These are phyloP conservation scores for Xenopus petersii DNA, from an alignment of 2,797 vertebrate genomes.

Conservation along the genomic window DNA sequence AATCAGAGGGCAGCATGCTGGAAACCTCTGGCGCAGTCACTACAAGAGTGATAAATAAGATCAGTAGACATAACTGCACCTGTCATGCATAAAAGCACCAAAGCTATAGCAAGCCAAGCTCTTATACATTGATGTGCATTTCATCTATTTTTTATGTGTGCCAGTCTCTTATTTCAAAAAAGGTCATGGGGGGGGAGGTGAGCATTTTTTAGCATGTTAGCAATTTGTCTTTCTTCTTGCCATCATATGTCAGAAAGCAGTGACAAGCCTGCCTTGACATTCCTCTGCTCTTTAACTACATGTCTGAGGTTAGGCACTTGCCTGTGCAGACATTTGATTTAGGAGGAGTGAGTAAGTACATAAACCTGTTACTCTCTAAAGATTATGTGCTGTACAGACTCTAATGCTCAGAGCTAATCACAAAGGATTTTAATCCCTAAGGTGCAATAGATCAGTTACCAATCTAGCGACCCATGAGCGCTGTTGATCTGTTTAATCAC, in stretches of 20 bases:
- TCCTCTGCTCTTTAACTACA: constrained; percentile 25
- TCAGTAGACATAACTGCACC: too few relatives aligned
- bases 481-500: constrained; percentile 66
- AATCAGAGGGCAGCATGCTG: too few relatives aligned
- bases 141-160: too few relatives aligned
- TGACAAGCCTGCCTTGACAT: constrained; percentile 35
- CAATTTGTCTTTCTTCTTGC: constrained; percentile 3
- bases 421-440: constrained; percentile 60
- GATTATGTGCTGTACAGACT: constrained; percentile 42
- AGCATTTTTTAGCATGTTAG: too few relatives aligned
- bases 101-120: too few relatives aligned
- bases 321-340: constrained; percentile 7
- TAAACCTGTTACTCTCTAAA: constrained; percentile 40
- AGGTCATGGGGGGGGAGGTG: too few relatives aligned
- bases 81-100: too few relatives aligned
- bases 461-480: constrained; percentile 70
- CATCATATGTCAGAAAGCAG: constrained; percentile 5
- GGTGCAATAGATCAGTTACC: constrained; percentile 65
- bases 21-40: too few relatives aligned
- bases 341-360: neutral
- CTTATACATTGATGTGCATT: too few relatives aligned
- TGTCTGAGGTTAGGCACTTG: constrained; percentile 12
- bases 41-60: too few relatives aligned
- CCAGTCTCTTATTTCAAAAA: too few relatives aligned
- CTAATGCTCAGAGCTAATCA: constrained; percentile 42